Evolutionary conservation across 2,797 vertebrate genomes (phyloP).

Genomic region (Microctenopoma lineatum): DNA sequence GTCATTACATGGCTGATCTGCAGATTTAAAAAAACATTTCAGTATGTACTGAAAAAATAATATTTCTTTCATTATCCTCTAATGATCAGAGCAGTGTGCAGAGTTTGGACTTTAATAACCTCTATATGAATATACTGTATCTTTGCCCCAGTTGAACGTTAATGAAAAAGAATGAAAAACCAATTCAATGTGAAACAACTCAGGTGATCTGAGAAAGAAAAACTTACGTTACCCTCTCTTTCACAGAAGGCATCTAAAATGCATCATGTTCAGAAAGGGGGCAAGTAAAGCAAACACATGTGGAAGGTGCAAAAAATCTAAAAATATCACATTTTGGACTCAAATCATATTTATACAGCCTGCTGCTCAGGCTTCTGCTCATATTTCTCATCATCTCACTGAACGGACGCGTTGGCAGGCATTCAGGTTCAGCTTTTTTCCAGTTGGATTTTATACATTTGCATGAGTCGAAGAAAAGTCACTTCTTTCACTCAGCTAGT

Average conservation of each 20-base stretch:
- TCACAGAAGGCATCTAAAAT: conserved; percentile 49
- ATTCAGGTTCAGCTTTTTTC: conserved; percentile 17
- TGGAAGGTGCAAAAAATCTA: conserved; percentile 34
- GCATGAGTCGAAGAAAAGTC: conserved; percentile 19
- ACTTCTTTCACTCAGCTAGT: conserved; percentile 13
- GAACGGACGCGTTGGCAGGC: conserved; percentile 13
- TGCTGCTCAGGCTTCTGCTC: conserved; percentile 18
- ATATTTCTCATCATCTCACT: conserved; percentile 40
- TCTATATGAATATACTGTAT: conserved; percentile 62
- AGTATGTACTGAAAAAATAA: conserved; percentile 63
- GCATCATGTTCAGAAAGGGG: conserved; percentile 37
- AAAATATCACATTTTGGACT: conserved; percentile 52
- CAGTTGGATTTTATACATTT: conserved; percentile 21
- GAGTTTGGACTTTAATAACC: conserved; percentile 70
- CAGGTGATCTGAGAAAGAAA: conserved; percentile 53
- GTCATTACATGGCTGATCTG: conserved; percentile 49
- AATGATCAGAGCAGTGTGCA: conserved; percentile 40
- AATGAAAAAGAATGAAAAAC: conserved; percentile 70
- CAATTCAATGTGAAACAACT: conserved; percentile 56
- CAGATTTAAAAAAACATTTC: conserved; percentile 69
- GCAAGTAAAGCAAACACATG: conserved; percentile 44
- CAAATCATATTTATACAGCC: conserved; percentile 21
- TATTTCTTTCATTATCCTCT: conserved; percentile 75
- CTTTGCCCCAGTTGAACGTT: conserved; percentile 50
- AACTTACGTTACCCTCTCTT: conserved; percentile 41